Conservation (phyloP, 2,113 vertebrate species). For the Ptilorrhoa leucosticta region DNA sequence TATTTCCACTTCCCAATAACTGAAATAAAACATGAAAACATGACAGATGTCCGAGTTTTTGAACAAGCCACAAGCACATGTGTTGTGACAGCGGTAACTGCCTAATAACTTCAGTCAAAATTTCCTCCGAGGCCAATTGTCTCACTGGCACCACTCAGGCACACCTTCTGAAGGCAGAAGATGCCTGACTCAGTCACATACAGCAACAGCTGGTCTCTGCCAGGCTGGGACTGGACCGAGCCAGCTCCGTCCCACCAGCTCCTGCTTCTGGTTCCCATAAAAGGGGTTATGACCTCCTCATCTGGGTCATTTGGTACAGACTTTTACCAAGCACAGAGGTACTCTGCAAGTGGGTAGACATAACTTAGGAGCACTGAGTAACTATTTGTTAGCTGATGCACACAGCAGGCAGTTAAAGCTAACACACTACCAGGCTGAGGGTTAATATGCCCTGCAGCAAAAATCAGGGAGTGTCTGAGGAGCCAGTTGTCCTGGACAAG, state of each 20-base stretch:
- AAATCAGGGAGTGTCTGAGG: not conserved
- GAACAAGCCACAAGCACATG: not conserved
- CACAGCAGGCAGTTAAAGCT: not conserved
- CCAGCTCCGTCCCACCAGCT: not conserved
- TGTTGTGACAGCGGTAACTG: not conserved
- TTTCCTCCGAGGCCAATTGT: not conserved
- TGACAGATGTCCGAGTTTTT: not conserved
- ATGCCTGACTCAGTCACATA: not conserved
- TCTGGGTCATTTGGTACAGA: not conserved
- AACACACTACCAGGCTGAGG: not conserved
- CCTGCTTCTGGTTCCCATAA: not conserved
- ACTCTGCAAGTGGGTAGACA: not conserved
- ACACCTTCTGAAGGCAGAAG: not conserved
- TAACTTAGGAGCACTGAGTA: not conserved
- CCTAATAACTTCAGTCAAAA: not conserved
- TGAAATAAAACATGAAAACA: not conserved
- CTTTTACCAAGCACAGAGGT: not conserved
- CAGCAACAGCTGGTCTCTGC: not conserved
- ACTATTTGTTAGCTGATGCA: not conserved
- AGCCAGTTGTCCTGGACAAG: not conserved
- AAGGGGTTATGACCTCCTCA: rapidly evolving
- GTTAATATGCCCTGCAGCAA: not conserved
- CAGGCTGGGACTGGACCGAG: rapidly evolving
- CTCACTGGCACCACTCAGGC: not conserved
- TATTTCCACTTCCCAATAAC: not conserved